Conservation (phyloP, 2,113 vertebrate genomes). For the Percopsis transmontana region DNA sequence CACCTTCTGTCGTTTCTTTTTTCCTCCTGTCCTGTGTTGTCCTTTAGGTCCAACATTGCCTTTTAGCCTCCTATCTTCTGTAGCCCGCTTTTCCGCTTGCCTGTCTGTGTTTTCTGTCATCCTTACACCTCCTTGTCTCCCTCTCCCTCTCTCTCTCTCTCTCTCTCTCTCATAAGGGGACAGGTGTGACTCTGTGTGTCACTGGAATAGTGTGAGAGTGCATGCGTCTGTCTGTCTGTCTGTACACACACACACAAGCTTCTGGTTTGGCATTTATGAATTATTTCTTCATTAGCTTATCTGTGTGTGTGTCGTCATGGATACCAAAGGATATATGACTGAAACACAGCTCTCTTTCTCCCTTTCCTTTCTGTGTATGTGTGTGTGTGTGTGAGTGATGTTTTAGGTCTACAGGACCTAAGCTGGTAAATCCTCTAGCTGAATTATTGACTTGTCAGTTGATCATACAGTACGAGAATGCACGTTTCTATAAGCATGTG, state of each 20-base stretch:
- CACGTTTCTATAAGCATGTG: neutral
- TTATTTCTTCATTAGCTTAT: too few species aligned
- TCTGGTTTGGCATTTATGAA: too few species aligned
- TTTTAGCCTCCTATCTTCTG: neutral
- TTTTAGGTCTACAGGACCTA: neutral
- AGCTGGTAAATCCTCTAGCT: too few species aligned
- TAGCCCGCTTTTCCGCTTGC: neutral
- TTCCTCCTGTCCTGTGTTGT: conserved; percentile 6
- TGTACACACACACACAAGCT: neutral
- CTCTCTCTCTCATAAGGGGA: conserved; percentile 27
- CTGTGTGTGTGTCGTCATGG: conserved; percentile 56
- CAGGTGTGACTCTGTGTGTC: conserved; percentile 41
- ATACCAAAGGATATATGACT: conserved; percentile 53
- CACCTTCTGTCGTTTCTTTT: neutral
- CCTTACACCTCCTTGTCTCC: neutral
- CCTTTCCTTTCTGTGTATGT: neutral
- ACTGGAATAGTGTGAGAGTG: neutral
- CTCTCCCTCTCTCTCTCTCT: conserved; percentile 9
- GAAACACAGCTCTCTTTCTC: conserved; percentile 23
- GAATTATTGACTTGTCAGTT: too few species aligned
- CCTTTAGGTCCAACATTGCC: conserved; percentile 31
- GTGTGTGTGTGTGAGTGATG: conserved; percentile 7
- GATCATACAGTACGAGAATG: neutral
- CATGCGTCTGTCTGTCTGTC: neutral
- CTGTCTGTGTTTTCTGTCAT: neutral